These are phyloP conservation scores for Rostratula benghalensis DNA, from an alignment of 2,113 vertebrate genomes.

Conservation along the genomic window DNA sequence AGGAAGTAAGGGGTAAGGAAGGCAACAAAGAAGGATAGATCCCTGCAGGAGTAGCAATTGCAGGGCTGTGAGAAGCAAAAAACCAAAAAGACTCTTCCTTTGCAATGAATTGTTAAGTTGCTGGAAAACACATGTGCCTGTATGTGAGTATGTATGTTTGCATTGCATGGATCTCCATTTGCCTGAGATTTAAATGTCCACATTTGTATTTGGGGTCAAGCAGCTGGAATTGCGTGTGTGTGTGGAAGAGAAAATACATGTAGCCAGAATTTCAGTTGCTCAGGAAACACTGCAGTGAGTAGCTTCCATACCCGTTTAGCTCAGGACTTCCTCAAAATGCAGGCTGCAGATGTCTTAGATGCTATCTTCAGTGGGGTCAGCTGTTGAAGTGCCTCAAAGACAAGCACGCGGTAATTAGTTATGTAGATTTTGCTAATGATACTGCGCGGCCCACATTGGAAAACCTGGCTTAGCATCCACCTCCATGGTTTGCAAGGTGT, in stretches of 20 bases:
- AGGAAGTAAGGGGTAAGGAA: background rate
- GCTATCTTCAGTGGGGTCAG: background rate
- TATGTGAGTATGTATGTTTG: background rate
- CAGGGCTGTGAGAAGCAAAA: background rate
- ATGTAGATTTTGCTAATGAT: background rate
- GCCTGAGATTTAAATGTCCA: background rate
- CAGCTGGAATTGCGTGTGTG: accelerated
- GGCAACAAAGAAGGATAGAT: background rate
- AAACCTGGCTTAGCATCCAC: background rate
- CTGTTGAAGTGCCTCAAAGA: background rate
- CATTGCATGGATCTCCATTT: background rate
- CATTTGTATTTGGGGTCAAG: background rate
- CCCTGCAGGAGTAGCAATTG: background rate
- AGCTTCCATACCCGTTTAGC: background rate
- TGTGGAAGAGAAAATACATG: background rate
- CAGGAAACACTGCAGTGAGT: background rate
- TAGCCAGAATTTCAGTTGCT: background rate
- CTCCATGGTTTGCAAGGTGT: background rate
- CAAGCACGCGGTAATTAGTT: background rate
- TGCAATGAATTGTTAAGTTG: background rate
- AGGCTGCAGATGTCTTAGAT: background rate
- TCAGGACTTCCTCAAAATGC: background rate
- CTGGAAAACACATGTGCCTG: background rate
- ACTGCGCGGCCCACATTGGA: background rate
- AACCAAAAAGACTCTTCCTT: background rate